phyloP scores from a whole-genome alignment of 2,888 invertebrate species.

The Xylota sylvarum region DNA sequence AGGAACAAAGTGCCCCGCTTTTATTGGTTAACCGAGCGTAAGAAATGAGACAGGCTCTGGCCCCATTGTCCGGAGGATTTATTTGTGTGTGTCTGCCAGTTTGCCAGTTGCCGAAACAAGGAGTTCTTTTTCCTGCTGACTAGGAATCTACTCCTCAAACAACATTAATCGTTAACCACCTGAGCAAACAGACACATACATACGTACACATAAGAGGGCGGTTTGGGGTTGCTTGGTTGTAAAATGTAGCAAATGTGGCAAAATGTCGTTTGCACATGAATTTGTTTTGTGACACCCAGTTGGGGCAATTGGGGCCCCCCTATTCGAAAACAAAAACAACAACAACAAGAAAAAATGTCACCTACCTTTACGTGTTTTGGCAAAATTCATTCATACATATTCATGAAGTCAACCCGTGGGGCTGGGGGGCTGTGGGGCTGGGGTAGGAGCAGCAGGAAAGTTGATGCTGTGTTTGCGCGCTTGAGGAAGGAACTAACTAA shows the following conservation, averaged over 20 bases:
- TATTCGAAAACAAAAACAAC: neutral
- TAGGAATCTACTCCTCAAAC: constrained; percentile 48
- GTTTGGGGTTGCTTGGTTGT: neutral
- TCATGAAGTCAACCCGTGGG: constrained; percentile 48
- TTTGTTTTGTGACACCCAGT: constrained; percentile 23
- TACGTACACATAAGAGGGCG: neutral
- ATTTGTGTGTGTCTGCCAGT: constrained; percentile 36
- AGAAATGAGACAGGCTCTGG: constrained; percentile 51
- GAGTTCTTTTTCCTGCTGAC: constrained; percentile 47
- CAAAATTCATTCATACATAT: constrained; percentile 58
- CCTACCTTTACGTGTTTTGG: constrained; percentile 52
- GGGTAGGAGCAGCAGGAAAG: too few species aligned
- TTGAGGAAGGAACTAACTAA: constrained; percentile 22
- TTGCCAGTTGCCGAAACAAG: neutral
- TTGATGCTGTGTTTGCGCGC: constrained; percentile 8
- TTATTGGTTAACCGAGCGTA: constrained; percentile 65
- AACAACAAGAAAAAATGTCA: neutral
- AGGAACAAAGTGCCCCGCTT: constrained; percentile 24
- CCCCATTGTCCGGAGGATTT: constrained; percentile 59
- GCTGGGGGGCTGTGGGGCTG: neutral
- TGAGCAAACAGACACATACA: constrained; percentile 57
- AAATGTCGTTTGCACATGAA: constrained; percentile 57
- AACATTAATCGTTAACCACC: constrained; percentile 67
- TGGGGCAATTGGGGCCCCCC: neutral
- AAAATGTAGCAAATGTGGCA: constrained; percentile 49